phyloP scores from a whole-genome alignment of 1,140 invertebrate species.

The Brachionus koreanus region DNA sequence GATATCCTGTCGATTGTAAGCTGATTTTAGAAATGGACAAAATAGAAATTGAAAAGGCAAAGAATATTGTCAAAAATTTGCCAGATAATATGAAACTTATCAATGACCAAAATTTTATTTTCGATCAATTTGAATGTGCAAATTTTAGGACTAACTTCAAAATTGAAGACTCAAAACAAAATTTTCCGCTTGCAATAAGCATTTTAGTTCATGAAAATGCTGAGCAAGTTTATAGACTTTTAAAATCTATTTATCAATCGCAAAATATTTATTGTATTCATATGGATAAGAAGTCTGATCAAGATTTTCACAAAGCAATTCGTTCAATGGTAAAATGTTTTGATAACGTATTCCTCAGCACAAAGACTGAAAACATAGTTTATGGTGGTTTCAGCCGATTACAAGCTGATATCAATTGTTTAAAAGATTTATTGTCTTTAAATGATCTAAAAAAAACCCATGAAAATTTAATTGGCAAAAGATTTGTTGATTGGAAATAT shows the following conservation, averaged over 20 bases:
- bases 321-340: slow-evolving; percentile 47
- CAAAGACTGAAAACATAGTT: slow-evolving; percentile 48
- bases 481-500: slow-evolving; percentile 19
- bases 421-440: slow-evolving; percentile 48
- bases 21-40: background rate
- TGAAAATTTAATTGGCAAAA: background rate
- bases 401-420: slow-evolving; percentile 50
- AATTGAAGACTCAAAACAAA: background rate
- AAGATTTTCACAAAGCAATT: slow-evolving; percentile 40
- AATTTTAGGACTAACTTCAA: background rate
- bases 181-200: slow-evolving; percentile 43
- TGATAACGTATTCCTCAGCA: slow-evolving; percentile 49
- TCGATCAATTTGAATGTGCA: background rate
- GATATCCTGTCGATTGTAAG: background rate
- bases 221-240: slow-evolving; percentile 40
- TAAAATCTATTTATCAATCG: slow-evolving; percentile 43
- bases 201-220: slow-evolving; percentile 39
- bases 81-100: background rate
- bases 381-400: slow-evolving; percentile 48
- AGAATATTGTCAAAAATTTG: background rate
- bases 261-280: slow-evolving; percentile 46
- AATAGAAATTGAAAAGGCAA: background rate
- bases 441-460: background rate
- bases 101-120: background rate
- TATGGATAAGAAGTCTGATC: slow-evolving; percentile 45